These are phyloP conservation scores for Machimus rusticus DNA, from an alignment of 2,888 invertebrate genomes.

Conservation along the genomic window DNA sequence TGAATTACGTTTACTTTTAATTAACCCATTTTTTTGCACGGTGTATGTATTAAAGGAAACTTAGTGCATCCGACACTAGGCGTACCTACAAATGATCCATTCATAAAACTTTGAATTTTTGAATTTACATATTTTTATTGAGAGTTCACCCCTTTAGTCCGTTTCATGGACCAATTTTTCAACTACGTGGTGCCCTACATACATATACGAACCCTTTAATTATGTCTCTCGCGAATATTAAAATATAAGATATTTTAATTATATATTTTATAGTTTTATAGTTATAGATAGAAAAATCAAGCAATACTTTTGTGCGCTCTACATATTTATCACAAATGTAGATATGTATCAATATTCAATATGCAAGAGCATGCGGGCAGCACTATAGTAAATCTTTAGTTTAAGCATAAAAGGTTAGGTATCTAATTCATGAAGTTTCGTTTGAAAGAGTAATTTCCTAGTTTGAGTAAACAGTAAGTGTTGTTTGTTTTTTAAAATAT, in stretches of 20 bases:
- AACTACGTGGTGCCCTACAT: not conserved
- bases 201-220: not conserved
- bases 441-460: not conserved
- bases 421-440: no score
- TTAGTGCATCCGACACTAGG: no score
- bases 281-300: no score
- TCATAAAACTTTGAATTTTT: not conserved
- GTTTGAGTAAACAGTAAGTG: not conserved
- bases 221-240: not conserved
- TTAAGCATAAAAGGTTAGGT: not conserved
- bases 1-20: no score
- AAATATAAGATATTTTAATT: no score
- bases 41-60: no score
- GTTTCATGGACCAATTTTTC: not conserved
- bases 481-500: not conserved
- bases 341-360: not conserved
- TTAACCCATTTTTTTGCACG: no score
- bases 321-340: no score
- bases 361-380: not conserved
- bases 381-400: not conserved
- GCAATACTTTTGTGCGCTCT: no score
- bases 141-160: not conserved
- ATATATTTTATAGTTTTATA: no score
- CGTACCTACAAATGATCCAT: no score
- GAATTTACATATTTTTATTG: not conserved